Percentiles rank a stretch among this genome's conserved stretches.
These are phyloP conservation scores for Rhinophrynus dorsalis DNA, from an alignment of 2,797 vertebrate species.

Conservation along the genomic window DNA sequence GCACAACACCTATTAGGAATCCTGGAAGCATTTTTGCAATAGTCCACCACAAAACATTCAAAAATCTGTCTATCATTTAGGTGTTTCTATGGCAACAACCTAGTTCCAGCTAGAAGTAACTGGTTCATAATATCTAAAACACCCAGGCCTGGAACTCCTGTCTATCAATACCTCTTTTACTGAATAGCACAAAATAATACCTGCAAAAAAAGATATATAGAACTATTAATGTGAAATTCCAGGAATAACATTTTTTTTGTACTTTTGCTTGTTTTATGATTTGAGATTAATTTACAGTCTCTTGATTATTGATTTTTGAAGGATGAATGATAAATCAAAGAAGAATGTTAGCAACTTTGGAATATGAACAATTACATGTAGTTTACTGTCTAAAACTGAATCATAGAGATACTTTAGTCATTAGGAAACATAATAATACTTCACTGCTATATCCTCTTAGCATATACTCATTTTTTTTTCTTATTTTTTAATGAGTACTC, in stretches of 20 bases:
- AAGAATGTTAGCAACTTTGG: no score
- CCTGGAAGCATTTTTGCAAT: constrained; percentile 64
- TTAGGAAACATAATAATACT: no score
- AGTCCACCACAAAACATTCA: constrained; percentile 65
- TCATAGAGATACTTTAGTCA: no score
- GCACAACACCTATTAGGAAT: constrained; percentile 61
- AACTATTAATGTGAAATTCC: neutral
- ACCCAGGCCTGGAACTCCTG: constrained; percentile 53
- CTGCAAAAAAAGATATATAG: constrained; percentile 19
- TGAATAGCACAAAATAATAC: constrained; percentile 22
- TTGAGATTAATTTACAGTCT: neutral
- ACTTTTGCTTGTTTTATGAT: neutral
- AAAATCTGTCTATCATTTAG: constrained; percentile 72
- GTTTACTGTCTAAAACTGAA: no score
- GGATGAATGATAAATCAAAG: neutral
- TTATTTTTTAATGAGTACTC: no score
- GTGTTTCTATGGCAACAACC: constrained; percentile 74
- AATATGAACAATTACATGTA: no score
- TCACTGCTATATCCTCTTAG: no score
- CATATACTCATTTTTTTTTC: no score
- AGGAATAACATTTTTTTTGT: neutral
- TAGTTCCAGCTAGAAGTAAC: constrained; percentile 69
- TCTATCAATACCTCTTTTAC: constrained; percentile 26
- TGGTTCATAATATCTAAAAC: constrained; percentile 60
- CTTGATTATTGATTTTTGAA: neutral